Evolutionary conservation across 1,140 invertebrate species (phyloP).

Genomic region (Platyscapa corneri): DNA sequence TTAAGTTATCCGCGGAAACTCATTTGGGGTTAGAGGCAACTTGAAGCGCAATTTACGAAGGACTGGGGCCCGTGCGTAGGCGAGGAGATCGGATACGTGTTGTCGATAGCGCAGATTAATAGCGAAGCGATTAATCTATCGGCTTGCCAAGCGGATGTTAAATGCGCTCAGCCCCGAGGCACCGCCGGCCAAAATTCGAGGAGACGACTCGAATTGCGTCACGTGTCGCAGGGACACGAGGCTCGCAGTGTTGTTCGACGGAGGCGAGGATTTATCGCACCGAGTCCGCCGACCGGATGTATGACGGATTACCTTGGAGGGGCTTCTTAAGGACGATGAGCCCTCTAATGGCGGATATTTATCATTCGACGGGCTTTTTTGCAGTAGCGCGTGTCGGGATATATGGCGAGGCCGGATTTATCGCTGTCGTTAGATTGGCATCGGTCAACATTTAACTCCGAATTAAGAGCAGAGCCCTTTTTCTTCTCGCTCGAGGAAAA

Average conservation of each 20-base stretch:
- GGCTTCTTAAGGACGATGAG: slow-evolving; percentile 3
- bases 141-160: neutral
- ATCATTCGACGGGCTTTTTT: neutral
- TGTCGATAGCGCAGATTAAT: slow-evolving; percentile 47
- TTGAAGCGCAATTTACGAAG: slow-evolving; percentile 18
- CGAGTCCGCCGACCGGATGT: neutral
- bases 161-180: neutral
- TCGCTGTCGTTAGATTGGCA: too few relatives aligned
- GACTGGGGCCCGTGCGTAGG: too few relatives aligned
- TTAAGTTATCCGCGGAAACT: slow-evolving; percentile 32
- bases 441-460: too few relatives aligned
- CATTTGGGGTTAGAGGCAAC: neutral
- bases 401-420: too few relatives aligned
- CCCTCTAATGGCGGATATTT: slow-evolving; percentile 16
- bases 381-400: too few relatives aligned
- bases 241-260: too few relatives aligned
- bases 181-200: slow-evolving; percentile 7
- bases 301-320: neutral
- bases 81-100: neutral
- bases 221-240: too few relatives aligned
- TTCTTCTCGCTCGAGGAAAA: too few relatives aligned
- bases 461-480: too few relatives aligned
- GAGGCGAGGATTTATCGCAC: neutral
- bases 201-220: neutral
- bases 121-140: slow-evolving; percentile 20